Base-by-base conservation (phyloP, 2,888 invertebrate genomes). In the Orthonevra nobilis region DNA sequence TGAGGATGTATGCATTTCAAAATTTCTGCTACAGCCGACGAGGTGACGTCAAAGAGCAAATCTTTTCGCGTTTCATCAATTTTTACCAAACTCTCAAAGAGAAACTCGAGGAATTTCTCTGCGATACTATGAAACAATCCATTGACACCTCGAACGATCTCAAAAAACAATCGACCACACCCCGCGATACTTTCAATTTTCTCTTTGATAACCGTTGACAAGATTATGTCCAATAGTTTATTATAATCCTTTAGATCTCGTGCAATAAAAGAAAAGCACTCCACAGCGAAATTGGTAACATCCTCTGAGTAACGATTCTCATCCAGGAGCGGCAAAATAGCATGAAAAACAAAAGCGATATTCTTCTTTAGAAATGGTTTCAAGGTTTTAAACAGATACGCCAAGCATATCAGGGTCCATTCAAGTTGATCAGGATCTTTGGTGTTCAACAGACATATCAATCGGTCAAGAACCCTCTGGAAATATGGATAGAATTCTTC, bases 241-340 rank as follows among this genome's bases (percentile, higher is more conserved):
- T 92, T 91, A 83, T 93, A 94, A 83, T 97, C 95, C 82, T 92
- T 93, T 7, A 96, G 93, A 90, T 96, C 96, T 81, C 98, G 91
- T 2, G 97, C 95, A 1, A 99, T 94, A 90, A 97, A 98, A 0
- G 98, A 95, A 90, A 98, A 98, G 88, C 97, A 96, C 89, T 98
- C 97, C 0, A 97, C 96, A 2, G 98, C 97, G 91, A 98, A 99
- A 85, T 94, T 94, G 82, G 95, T 94, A 15, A 98, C 93, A 86
- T 97, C 96, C 77, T 92, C 92, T 17, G 96, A 95, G 48, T 86
- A 87, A 84, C 93, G 93, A n/a, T 90, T 90, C 54, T 93, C 93
- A 83, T 94, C 93, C 30, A 98, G 87, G 3, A 98, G 89, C 0
- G 96, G 95, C 28, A 95, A 86, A 5, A 96, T 91, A 44, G 92